phyloP scores from a whole-genome alignment of 1,140 invertebrate genomes.

The Drosophila kanapiae region DNA sequence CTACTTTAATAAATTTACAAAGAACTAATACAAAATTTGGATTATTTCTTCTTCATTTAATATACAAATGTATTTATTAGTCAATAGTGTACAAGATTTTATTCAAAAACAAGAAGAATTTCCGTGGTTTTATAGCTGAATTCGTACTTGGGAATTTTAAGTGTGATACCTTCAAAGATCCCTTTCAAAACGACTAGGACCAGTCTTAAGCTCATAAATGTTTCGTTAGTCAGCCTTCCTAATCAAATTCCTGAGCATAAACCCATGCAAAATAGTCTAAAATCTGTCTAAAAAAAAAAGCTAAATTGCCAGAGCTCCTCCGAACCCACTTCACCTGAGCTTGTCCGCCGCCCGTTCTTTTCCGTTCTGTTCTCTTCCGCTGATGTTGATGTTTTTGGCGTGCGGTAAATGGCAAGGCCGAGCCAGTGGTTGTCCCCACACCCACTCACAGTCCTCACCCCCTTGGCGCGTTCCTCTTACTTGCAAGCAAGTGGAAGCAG shows the following conservation, averaged over 20 bases:
- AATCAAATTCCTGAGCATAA: too few species aligned
- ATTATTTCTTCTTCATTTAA: too few species aligned
- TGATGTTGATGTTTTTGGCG: constrained; percentile 74
- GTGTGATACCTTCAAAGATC: too few species aligned
- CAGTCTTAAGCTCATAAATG: too few species aligned
- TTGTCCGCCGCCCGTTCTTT: constrained; percentile 14
- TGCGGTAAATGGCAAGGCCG: constrained; percentile 74
- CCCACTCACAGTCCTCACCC: neutral
- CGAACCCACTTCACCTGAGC: constrained; percentile 13
- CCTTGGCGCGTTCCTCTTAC: constrained; percentile 8
- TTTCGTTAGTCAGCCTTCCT: too few species aligned
- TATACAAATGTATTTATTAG: too few species aligned
- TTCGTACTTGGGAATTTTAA: neutral
- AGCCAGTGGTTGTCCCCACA: constrained; percentile 46
- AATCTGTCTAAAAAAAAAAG: neutral
- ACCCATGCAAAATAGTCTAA: neutral
- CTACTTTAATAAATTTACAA: too few species aligned
- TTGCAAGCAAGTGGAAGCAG: constrained; percentile 46
- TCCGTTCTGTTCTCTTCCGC: constrained; percentile 12
- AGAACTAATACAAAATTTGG: too few species aligned
- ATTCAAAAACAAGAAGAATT: too few species aligned
- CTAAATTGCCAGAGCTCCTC: neutral
- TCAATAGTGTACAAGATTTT: too few species aligned
- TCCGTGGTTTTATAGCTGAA: too few species aligned
- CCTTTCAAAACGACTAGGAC: too few species aligned